phyloP scores from a whole-genome alignment of 1,140 invertebrate species.

The Micrasema longulum region DNA sequence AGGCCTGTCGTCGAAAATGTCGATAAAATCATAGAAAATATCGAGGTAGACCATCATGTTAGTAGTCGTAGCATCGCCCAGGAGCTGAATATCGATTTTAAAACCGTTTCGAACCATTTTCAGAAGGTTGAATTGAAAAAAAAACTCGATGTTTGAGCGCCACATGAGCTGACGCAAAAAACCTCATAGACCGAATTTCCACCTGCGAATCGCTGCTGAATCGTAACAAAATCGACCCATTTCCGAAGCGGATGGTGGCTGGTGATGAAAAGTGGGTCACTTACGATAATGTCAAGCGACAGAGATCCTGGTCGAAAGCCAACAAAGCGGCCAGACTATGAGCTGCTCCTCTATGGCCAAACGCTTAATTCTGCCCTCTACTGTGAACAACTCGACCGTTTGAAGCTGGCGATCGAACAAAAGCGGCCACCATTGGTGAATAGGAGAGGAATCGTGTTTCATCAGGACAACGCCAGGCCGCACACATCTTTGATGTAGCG shows the following conservation, averaged over 20 bases:
- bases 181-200: slow-evolving; percentile 12
- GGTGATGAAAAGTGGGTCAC: not conserved
- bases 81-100: slow-evolving; percentile 19
- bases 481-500: slow-evolving; percentile 6
- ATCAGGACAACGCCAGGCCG: slow-evolving; percentile 23
- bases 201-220: slow-evolving; percentile 20
- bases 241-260: not conserved
- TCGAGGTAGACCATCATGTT: slow-evolving; percentile 10
- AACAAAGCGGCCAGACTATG: no score
- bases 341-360: no score
- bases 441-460: slow-evolving; percentile 23
- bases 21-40: slow-evolving; percentile 20
- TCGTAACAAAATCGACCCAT: slow-evolving; percentile 8
- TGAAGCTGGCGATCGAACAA: slow-evolving; percentile 20
- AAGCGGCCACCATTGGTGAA: slow-evolving; percentile 24
- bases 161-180: no score
- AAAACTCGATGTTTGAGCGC: no score
- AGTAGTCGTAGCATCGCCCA: slow-evolving; percentile 21
- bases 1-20: slow-evolving; percentile 23
- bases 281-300: slow-evolving; percentile 16
- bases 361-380: slow-evolving; percentile 14
- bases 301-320: slow-evolving; percentile 22
- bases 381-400: slow-evolving; percentile 16
- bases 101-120: slow-evolving; percentile 8
- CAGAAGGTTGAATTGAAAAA: no score